Evolutionary conservation across 2,113 vertebrate species (phyloP).

Genomic region (Nipponia nippon): DNA sequence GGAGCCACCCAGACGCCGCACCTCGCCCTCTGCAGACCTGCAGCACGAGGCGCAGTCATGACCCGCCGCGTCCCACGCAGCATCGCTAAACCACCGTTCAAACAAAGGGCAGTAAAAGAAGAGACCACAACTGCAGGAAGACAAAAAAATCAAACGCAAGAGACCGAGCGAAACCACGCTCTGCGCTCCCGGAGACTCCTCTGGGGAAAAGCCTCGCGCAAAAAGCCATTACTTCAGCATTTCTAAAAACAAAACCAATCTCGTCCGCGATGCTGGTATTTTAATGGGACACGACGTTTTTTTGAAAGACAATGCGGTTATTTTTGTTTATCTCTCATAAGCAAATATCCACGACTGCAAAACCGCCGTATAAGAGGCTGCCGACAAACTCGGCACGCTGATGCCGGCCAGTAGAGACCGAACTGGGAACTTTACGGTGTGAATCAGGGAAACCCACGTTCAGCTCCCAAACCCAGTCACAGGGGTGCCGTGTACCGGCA

Average conservation of each 20-base stretch:
- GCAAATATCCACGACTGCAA: not conserved
- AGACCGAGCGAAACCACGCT: not conserved
- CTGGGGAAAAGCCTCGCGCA: not conserved
- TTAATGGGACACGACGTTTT: not conserved
- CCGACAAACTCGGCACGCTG: not conserved
- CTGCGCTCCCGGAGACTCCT: not conserved
- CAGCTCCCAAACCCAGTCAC: not conserved
- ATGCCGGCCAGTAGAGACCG: fast-evolving
- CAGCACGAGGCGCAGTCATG: too few relatives aligned
- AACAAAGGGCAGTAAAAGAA: not conserved
- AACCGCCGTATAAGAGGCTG: fast-evolving
- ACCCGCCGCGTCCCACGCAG: not conserved
- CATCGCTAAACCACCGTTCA: not conserved
- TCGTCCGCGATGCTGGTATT: fast-evolving
- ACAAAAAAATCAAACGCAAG: not conserved
- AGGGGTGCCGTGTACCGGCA: fast-evolving
- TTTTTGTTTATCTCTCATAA: not conserved
- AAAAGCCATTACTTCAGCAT: slow-evolving; percentile 26
- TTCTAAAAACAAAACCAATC: not conserved
- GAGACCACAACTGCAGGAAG: not conserved
- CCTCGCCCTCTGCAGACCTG: not conserved
- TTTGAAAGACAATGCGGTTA: not conserved
- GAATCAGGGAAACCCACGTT: not conserved
- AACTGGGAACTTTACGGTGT: not conserved
- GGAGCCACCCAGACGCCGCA: not conserved